These are phyloP conservation scores for Chiloscyllium plagiosum DNA, from an alignment of 2,113 vertebrate genomes.

Conservation along the genomic window DNA sequence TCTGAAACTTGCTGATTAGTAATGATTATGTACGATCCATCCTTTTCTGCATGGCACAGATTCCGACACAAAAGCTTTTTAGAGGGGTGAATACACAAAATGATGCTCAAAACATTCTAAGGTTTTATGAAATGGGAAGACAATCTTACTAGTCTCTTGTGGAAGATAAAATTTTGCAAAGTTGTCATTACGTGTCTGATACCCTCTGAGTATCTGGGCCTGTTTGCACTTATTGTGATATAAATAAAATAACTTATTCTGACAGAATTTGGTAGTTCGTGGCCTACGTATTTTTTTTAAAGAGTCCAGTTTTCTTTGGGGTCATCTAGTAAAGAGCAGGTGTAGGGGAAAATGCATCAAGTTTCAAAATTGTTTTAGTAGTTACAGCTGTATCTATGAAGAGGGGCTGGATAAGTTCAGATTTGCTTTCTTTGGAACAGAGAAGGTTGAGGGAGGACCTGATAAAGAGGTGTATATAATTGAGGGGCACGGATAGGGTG, in stretches of 20 bases:
- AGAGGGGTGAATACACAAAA: neutral
- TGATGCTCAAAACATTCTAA: neutral
- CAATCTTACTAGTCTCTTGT: neutral
- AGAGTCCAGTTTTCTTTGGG: neutral
- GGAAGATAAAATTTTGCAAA: neutral
- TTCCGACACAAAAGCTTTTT: neutral
- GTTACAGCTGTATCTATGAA: too few species aligned
- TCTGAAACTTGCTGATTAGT: neutral
- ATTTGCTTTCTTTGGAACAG: neutral
- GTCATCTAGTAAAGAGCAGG: neutral
- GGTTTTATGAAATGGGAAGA: neutral
- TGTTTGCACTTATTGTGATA: neutral
- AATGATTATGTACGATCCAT: neutral
- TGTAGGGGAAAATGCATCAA: neutral
- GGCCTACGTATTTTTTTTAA: neutral
- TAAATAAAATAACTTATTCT: neutral
- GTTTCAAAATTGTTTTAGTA: neutral
- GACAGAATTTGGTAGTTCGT: neutral
- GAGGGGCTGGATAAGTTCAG: too few species aligned
- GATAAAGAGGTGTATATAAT: too few species aligned
- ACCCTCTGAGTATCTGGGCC: neutral
- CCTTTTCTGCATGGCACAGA: neutral
- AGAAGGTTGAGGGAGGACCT: neutral
- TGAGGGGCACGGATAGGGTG: too few species aligned
- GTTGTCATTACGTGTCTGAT: neutral